These are phyloP conservation scores for Cephus pygmeus DNA, from an alignment of 2,888 invertebrate species.

Conservation along the genomic window DNA sequence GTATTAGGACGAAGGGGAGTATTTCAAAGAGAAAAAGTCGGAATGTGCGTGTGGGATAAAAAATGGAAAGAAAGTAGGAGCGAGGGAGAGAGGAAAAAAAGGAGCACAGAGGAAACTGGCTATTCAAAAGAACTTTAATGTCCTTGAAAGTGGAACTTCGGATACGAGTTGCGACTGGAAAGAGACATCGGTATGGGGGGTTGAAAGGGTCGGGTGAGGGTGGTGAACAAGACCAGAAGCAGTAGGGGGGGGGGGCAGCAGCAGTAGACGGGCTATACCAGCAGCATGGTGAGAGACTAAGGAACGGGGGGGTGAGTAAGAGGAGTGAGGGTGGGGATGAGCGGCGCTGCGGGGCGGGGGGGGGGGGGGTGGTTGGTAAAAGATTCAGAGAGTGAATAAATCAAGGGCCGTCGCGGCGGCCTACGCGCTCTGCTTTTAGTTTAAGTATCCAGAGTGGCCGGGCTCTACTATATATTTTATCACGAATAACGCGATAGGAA, in stretches of 20 bases:
- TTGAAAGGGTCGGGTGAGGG: slow-evolving; percentile 29
- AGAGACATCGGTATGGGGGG: slow-evolving; percentile 20
- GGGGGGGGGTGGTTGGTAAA: slow-evolving; percentile 40
- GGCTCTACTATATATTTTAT: slow-evolving; percentile 32
- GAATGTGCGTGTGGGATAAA: not conserved
- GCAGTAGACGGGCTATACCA: slow-evolving; percentile 32
- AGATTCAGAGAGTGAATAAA: slow-evolving; percentile 62
- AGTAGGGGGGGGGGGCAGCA: slow-evolving; percentile 28
- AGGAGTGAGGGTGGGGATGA: slow-evolving; percentile 6
- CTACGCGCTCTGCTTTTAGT: slow-evolving; percentile 45
- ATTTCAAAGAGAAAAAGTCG: not conserved
- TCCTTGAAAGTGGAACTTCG: slow-evolving; percentile 10
- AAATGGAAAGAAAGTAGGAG: not conserved
- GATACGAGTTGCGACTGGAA: slow-evolving; percentile 15
- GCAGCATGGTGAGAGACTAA: not conserved
- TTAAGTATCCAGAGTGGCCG: slow-evolving; percentile 49
- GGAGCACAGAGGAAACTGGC: not conserved
- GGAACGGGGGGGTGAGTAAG: slow-evolving; percentile 8
- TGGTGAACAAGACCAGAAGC: slow-evolving; percentile 11
- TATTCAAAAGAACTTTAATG: slow-evolving; percentile 12
- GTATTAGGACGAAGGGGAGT: not conserved
- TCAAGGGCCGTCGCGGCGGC: slow-evolving; percentile 51
- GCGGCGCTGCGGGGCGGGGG: not conserved
- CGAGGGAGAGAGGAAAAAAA: slow-evolving; percentile 3
- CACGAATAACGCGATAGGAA: slow-evolving; percentile 42